Evolutionary conservation across 2,113 vertebrate species (phyloP).

Genomic region (Chiloscyllium plagiosum): DNA sequence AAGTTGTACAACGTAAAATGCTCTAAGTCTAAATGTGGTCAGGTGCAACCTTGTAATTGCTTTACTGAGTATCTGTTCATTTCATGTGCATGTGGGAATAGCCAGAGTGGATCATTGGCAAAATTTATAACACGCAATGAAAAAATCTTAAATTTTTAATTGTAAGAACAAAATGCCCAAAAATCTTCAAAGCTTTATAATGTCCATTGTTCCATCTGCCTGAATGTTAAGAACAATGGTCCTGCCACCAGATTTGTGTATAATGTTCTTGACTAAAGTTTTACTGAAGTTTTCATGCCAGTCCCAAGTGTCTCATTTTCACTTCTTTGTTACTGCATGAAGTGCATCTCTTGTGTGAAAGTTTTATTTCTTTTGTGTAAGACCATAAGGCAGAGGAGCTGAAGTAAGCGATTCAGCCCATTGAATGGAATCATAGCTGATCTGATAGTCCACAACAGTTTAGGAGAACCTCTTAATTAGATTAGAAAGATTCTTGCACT

Average conservation of each 20-base stretch:
- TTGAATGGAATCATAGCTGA: no score
- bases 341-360: not conserved
- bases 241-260: not conserved
- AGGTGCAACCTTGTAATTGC: not conserved
- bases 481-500: not conserved
- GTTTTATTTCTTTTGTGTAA: not conserved
- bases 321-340: not conserved
- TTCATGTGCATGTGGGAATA: not conserved
- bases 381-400: no score
- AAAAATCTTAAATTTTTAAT: not conserved
- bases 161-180: no score
- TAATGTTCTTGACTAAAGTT: not conserved
- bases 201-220: no score
- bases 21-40: not conserved
- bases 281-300: not conserved
- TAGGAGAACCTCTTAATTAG: not conserved
- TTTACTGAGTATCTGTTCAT: not conserved
- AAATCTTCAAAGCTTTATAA: no score
- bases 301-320: not conserved
- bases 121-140: not conserved
- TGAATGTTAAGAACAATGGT: not conserved
- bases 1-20: not conserved
- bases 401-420: no score
- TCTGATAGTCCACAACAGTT: not conserved
- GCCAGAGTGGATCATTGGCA: not conserved